Percentiles rank a stretch among this genome's conserved stretches.
Evolutionary conservation across 2,113 vertebrate species (phyloP).

Genomic region (Pagrus major): DNA sequence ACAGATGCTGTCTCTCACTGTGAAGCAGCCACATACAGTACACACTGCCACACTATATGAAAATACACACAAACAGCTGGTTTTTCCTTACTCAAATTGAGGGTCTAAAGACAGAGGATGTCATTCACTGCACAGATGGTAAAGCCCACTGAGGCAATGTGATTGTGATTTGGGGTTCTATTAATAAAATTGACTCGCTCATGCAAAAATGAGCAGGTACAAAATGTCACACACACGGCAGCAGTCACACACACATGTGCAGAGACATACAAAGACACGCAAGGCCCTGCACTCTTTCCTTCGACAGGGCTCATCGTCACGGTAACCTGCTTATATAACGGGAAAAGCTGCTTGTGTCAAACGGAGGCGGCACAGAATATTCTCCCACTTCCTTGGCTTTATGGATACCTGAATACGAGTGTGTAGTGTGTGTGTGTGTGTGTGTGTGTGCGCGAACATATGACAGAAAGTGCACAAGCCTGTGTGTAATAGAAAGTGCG

Average conservation of each 20-base stretch:
- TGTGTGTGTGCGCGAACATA: conserved; percentile 31
- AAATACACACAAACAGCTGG: conserved; percentile 24
- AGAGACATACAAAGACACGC: conserved; percentile 31
- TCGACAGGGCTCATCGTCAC: conserved; percentile 51
- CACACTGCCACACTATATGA: background rate
- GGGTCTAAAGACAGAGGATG: too few relatives aligned
- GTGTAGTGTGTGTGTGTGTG: conserved; percentile 10
- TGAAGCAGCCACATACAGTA: conserved; percentile 16
- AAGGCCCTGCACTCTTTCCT: conserved; percentile 32
- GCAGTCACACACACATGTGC: conserved; percentile 20
- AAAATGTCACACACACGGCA: background rate
- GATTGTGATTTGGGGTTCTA: too few relatives aligned
- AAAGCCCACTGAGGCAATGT: too few relatives aligned
- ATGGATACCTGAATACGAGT: conserved; percentile 43
- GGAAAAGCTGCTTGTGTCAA: conserved; percentile 71
- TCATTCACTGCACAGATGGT: too few relatives aligned
- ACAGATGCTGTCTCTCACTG: conserved; percentile 6
- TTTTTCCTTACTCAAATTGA: too few relatives aligned
- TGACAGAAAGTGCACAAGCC: conserved; percentile 21
- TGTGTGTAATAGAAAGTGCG: conserved; percentile 8
- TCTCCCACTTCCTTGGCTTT: conserved; percentile 58
- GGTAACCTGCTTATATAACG: conserved; percentile 73
- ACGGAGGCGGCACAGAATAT: conserved; percentile 48
- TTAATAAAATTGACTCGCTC: too few relatives aligned
- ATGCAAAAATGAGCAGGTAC: conserved; percentile 30